Percentiles rank a stretch among this genome's conserved stretches.
Conservation (phyloP, 2,797 vertebrate species). For the Characodon lateralis region DNA sequence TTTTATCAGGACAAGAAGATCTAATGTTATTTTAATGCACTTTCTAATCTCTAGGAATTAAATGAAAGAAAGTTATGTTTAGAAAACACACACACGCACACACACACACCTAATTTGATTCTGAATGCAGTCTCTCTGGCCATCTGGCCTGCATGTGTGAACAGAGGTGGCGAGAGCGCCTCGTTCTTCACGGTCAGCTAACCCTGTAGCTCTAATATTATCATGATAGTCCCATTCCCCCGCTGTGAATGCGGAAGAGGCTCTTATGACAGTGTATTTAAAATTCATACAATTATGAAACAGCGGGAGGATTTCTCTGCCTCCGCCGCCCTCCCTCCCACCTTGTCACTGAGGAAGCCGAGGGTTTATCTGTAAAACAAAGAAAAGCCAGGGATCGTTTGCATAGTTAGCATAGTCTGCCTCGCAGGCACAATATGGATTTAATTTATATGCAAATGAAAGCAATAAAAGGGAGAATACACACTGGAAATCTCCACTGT, state of each 20-base stretch:
- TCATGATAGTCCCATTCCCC: constrained; percentile 61
- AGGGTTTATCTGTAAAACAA: constrained; percentile 92
- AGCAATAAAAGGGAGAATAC: constrained; percentile 81
- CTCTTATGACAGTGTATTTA: constrained; percentile 77
- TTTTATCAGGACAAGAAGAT: background rate
- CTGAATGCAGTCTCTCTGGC: constrained; percentile 33
- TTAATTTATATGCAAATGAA: constrained; percentile 89
- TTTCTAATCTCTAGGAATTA: background rate
- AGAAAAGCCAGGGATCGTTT: constrained; percentile 85
- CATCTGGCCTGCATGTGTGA: constrained; percentile 72
- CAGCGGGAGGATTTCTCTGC: constrained; percentile 84
- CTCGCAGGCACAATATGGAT: constrained; percentile 97
- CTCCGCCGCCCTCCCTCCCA: constrained; percentile 51
- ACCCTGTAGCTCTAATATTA: constrained; percentile 65
- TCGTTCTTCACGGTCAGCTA: constrained; percentile 62
- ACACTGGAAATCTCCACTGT: constrained; percentile 76
- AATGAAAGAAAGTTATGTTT: constrained; percentile 30
- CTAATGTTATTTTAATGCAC: background rate
- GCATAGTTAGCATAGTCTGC: constrained; percentile 89
- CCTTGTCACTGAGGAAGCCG: constrained; percentile 81
- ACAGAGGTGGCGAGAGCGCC: constrained; percentile 52
- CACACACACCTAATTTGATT: constrained; percentile 36
- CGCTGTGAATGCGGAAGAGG: constrained; percentile 70
- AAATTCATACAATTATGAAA: constrained; percentile 87
- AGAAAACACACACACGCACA: constrained; percentile 37